Base-by-base conservation (phyloP, 2,113 vertebrate species). In the Colossoma macropomum region DNA sequence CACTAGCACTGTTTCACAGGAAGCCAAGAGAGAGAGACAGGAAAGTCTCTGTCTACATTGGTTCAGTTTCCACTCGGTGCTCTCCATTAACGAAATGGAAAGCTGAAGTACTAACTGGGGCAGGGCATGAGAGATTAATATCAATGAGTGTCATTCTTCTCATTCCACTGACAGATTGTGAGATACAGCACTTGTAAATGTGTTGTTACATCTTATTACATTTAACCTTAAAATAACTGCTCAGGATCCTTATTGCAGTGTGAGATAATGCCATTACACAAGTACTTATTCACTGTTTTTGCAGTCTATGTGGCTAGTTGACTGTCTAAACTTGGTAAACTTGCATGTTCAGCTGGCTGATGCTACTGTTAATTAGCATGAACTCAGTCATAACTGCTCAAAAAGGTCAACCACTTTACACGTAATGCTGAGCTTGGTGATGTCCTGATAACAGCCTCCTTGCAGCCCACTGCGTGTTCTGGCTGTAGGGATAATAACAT, bases 31-130 rank as follows among this genome's bases (percentile, higher is more conserved):
- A 60, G 41, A 85, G 59, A 77, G 45, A 84, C 60, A 84, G 74
- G 65, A 84, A 86, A 81, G 81, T 48, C 23, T 85, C 28, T 79
- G 63, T 75, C 60, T 66, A 75, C 62, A 82, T 9, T 27, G 38
- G 13, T 34, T 62, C 80, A 69, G 71, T 86, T 86, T 86, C 85
- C 85, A 83, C 66, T 84, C 56, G 30, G 66, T 77, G 77, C 68
- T 86, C 81, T 86, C 81, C 66, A 77, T 73, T 68, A 73, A 59
- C 66, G 62, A 81, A 86, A 86, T 81, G 81, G 77, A 84, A 86
- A 86, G 52, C 28, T 77, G 50, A 21, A 77, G 66, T 68, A 65
- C 62, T 81, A 81, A 84, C 73, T 86, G 85, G 85, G 85, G 79
- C 73, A 80, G 65, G 71, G 75, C 78, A 83, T 68, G 28, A 81